Base-by-base conservation (phyloP, 2,113 vertebrate genomes). In the Rallus limicola region DNA sequence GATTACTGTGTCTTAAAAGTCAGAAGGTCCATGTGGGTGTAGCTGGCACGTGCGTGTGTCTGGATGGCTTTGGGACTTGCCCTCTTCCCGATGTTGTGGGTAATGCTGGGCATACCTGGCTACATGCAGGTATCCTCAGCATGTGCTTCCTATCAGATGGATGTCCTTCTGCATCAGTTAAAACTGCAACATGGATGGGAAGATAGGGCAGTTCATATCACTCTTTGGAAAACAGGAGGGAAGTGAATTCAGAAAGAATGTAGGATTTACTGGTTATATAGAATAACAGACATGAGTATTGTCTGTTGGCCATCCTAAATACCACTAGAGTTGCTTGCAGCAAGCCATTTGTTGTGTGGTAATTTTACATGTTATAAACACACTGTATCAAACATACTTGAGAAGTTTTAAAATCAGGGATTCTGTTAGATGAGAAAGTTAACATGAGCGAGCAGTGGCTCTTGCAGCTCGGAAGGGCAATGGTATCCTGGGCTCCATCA, bases 61-160 rank as follows among this genome's bases (percentile, higher is more conserved):
- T 34, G 17, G 55, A 36, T 31, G 50, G 52, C 62, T 92, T 83
- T 1, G 4, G 60, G 55, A 20, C 33, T 69, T 53, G 16, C 16
- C 64, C 0, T 52, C 38, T 80, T 80, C 13, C 68, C 31, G 15
- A 1, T 80, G 62, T 42, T 62, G 42, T 1, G 1, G 26, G 33
- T 67, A 11, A 17, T 16, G 18, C n/a, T 86, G 36, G 14, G 40
- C 52, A 50, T 44, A 69, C 13, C 29, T 70, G 69, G 20, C 70
- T 71, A 44, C 42, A 11, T 68, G 42, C 52, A 80, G n/a, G 19
- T 46, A 11, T 71, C n/a, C 42, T 60, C 50, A 65, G 42, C 11
- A 18, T 20, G n/a, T 58, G 53, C 40, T 21, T 56, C 67, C 38
- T 56, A 23, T 29, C 62, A 50, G 46, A 42, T 17, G 10, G 8